phyloP scores from a whole-genome alignment of 2,113 vertebrate species.

The Potamarius usumacintae region DNA sequence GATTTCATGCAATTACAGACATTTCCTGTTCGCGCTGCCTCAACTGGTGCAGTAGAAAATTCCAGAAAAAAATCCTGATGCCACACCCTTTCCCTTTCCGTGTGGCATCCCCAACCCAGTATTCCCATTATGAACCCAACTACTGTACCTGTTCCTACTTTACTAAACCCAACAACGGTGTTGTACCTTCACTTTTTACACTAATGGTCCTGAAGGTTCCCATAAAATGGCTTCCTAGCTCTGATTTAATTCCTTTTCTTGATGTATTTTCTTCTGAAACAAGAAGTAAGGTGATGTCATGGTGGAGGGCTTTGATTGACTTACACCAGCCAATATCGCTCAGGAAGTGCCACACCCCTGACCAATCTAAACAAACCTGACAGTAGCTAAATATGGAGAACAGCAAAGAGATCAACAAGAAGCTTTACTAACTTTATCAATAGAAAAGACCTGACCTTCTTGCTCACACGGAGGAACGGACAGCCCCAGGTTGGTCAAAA shows the following conservation, averaged over 20 bases:
- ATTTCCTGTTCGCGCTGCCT: not conserved
- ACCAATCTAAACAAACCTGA: not conserved
- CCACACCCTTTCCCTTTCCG: too few relatives aligned
- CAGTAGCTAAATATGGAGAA: not conserved
- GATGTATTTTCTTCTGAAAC: not conserved
- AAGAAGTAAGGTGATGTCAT: not conserved
- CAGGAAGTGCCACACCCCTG: not conserved
- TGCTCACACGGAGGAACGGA: not conserved
- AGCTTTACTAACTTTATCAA: too few relatives aligned
- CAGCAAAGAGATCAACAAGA: not conserved
- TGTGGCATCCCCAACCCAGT: not conserved
- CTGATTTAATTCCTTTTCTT: not conserved
- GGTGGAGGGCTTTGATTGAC: not conserved
- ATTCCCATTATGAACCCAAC: not conserved
- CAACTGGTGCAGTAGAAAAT: not conserved
- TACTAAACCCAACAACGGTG: not conserved
- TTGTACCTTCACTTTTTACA: not conserved
- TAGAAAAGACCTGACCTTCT: too few relatives aligned
- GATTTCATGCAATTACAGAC: not conserved
- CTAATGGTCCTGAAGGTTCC: too few relatives aligned
- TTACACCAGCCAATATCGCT: not conserved
- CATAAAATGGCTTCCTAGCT: too few relatives aligned
- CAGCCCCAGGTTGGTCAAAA: too few relatives aligned
- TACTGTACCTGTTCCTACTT: not conserved
- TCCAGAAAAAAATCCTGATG: too few relatives aligned